Conservation (phyloP, 2,113 vertebrate genomes). For the Albula glossodonta region DNA sequence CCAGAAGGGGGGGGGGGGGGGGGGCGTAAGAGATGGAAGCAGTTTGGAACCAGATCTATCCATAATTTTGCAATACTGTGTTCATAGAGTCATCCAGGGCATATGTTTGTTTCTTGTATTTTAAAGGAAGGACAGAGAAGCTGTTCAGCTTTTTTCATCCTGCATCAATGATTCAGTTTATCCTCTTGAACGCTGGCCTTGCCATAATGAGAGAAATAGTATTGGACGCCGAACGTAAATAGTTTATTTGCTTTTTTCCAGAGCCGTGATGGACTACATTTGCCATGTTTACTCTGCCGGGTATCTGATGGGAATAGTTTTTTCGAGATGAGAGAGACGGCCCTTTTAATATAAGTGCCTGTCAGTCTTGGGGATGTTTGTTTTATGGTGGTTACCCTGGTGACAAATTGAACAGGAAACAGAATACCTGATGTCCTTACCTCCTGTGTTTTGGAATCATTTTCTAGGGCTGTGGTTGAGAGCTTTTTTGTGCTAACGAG, state of each 20-base stretch:
- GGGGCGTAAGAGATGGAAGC: too few relatives aligned
- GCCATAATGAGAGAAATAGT: not conserved
- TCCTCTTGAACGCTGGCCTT: not conserved
- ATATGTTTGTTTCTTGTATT: too few relatives aligned
- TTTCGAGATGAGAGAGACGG: not conserved
- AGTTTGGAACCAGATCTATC: too few relatives aligned
- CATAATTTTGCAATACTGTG: too few relatives aligned
- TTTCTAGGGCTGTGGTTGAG: not conserved
- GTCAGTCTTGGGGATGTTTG: conserved; percentile 3
- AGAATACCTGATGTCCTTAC: not conserved
- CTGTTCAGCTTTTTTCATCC: not conserved
- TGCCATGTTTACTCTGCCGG: conserved; percentile 9
- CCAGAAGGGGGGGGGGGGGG: too few relatives aligned
- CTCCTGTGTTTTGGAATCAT: not conserved
- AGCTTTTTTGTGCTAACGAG: not conserved
- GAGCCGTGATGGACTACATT: not conserved
- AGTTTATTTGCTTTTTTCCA: not conserved
- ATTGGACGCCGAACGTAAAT: not conserved
- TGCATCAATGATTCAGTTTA: not conserved
- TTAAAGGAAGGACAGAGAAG: not conserved
- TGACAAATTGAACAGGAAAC: not conserved
- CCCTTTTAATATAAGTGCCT: not conserved
- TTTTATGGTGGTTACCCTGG: conserved; percentile 12
- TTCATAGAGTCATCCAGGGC: too few relatives aligned
- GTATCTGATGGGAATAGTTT: not conserved